phyloP scores from a whole-genome alignment of 2,797 vertebrate species.

The Hyperoplus lanceolatus region DNA sequence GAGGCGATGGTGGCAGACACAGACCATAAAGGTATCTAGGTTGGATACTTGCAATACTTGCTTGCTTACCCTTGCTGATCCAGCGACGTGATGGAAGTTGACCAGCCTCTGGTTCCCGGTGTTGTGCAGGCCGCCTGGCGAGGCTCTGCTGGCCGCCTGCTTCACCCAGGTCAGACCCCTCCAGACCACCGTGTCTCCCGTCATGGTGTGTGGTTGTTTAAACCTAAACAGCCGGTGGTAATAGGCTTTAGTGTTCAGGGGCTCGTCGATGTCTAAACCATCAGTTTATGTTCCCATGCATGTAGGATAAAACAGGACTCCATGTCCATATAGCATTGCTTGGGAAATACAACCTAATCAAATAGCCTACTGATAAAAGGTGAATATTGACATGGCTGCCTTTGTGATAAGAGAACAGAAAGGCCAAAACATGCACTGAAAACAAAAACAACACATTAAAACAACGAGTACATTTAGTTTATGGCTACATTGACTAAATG shows the following conservation, averaged over 20 bases:
- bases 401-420: conserved; percentile 6
- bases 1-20: conserved; percentile 20
- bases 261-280: neutral
- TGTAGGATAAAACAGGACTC: conserved; percentile 1
- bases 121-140: conserved; percentile 20
- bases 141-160: conserved; percentile 59
- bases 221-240: conserved; percentile 28
- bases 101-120: conserved; percentile 51
- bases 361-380: conserved; percentile 43
- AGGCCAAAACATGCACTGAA: neutral
- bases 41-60: conserved; percentile 16
- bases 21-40: conserved; percentile 26
- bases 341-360: conserved; percentile 32
- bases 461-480: accelerated
- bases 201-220: conserved; percentile 65
- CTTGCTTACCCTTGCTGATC: conserved; percentile 56
- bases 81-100: conserved; percentile 45
- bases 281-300: conserved; percentile 22
- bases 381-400: conserved; percentile 1
- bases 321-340: neutral
- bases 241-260: no score
- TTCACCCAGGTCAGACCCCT: conserved; percentile 72
- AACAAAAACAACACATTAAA: neutral
- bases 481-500: neutral
- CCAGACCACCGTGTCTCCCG: conserved; percentile 73